These are phyloP conservation scores for Hoplodrina blanda DNA, from an alignment of 2,888 invertebrate genomes.

Conservation along the genomic window DNA sequence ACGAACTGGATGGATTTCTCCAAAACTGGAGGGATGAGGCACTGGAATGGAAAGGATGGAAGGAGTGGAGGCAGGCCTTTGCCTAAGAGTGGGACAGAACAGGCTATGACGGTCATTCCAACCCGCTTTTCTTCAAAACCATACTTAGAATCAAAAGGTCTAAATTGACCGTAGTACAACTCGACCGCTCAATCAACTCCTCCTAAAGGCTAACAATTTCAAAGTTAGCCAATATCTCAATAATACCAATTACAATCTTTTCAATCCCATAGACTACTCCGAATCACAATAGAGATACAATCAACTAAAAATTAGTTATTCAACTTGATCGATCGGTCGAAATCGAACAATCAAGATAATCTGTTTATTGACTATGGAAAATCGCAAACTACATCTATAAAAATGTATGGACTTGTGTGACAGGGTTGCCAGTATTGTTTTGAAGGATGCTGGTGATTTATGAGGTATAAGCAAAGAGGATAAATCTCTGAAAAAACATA, in stretches of 20 bases:
- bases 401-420: slow-evolving; percentile 58
- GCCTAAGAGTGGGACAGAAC: too few species aligned
- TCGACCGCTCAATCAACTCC: slow-evolving; percentile 58
- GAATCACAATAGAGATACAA: slow-evolving; percentile 69
- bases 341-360: slow-evolving; percentile 68
- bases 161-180: slow-evolving; percentile 54
- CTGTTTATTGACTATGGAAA: slow-evolving; percentile 75
- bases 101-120: too few species aligned
- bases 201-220: slow-evolving; percentile 58
- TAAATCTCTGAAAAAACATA: neutral
- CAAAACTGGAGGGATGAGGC: too few species aligned
- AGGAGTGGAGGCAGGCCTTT: too few species aligned
- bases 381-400: slow-evolving; percentile 75
- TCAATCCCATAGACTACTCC: slow-evolving; percentile 62
- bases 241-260: slow-evolving; percentile 60
- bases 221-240: slow-evolving; percentile 59
- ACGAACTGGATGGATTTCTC: too few species aligned
- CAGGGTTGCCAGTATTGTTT: slow-evolving; percentile 62
- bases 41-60: too few species aligned
- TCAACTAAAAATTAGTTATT: slow-evolving; percentile 65
- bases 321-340: slow-evolving; percentile 62
- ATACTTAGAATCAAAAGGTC: slow-evolving; percentile 34
- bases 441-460: slow-evolving; percentile 33
- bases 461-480: slow-evolving; percentile 2
- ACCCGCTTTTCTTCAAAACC: neutral